Base-by-base conservation (phyloP, 2,113 vertebrate genomes). In the Tragulus kanchil region DNA sequence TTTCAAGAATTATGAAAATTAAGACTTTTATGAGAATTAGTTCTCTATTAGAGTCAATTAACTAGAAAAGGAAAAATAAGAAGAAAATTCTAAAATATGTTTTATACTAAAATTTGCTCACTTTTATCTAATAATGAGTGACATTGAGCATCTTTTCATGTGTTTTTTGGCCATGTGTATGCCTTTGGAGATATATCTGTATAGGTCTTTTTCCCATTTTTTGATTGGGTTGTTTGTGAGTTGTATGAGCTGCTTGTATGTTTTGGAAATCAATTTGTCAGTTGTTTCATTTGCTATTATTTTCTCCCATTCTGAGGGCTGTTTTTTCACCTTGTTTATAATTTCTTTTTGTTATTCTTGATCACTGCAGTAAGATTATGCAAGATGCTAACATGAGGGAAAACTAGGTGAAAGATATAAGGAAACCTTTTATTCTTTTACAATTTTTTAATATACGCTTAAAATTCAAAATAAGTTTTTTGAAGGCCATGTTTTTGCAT, bases 341-440 rank as follows among this genome's bases (percentile, higher is more conserved):
- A 36, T 36, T 36, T 36, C 36, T 36, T 36, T 31, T 85, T 88
- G 10, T 52, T 89, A 19, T 13, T 73, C 6, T 64, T 88, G 61
- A 73, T 79, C 28, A 64, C 58, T 94, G 9, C 31, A 54, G 12
- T 78, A 78, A 48, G 23, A 14, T 88, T 89, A 88, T 16, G 12
- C n/a, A 91, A 84, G 54, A 84, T 81, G n/a, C 88, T 91, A 89
- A 64, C 54, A 64, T 93, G 59, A 77, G 45, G n/a, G 31, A 61
- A 61, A 92, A 65, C 36, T 25, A 36, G 21, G 25, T 67, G 59
- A 88, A 6, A 17, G 4, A 69, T 52, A 54, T 88, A 54, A 92
- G 26, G 28, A 58, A 94, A 92, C 11, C 64, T 84, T 69, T 77
- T 58, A 71, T 8, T 3, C 28, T 89, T 94, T 56, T 73, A 25